Percentiles rank a stretch among this genome's conserved stretches.
These are phyloP conservation scores for Pangasius sanitwongsei DNA, from an alignment of 2,797 vertebrate genomes.

Conservation along the genomic window DNA sequence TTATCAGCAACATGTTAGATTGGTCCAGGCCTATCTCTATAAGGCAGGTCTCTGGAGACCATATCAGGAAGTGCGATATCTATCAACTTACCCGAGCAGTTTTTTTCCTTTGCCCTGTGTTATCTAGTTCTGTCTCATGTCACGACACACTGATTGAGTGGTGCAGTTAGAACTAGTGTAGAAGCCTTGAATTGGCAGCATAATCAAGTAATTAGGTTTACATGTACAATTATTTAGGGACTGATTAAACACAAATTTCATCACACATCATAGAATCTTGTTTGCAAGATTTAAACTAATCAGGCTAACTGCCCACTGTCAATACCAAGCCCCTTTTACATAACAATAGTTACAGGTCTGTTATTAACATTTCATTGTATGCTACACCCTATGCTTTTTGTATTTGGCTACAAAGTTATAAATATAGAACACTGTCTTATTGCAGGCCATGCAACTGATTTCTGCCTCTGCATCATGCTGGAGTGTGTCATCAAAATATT, in stretches of 20 bases:
- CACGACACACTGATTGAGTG: conserved; percentile 36
- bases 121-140: conserved; percentile 36
- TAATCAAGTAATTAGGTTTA: not conserved
- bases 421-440: conserved; percentile 3
- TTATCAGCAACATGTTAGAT: conserved; percentile 30
- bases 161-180: conserved; percentile 24
- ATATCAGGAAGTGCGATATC: conserved; percentile 48
- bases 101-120: conserved; percentile 31
- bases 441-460: conserved; percentile 23
- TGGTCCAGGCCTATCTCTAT: conserved; percentile 33
- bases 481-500: conserved; percentile 23
- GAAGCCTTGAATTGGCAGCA: not conserved
- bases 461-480: conserved; percentile 15
- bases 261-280: not conserved
- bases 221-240: not conserved
- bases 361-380: conserved; percentile 1
- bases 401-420: not conserved
- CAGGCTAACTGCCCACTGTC: not conserved
- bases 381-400: not conserved
- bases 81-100: conserved; percentile 27
- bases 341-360: not conserved
- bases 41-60: conserved; percentile 36
- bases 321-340: not conserved
- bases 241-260: not conserved
- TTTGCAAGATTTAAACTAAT: not conserved